Evolutionary conservation across 2,888 invertebrate genomes (phyloP), one percentile per base, ranked within the genome.

Genomic region (Periphyllus acericola): DNA sequence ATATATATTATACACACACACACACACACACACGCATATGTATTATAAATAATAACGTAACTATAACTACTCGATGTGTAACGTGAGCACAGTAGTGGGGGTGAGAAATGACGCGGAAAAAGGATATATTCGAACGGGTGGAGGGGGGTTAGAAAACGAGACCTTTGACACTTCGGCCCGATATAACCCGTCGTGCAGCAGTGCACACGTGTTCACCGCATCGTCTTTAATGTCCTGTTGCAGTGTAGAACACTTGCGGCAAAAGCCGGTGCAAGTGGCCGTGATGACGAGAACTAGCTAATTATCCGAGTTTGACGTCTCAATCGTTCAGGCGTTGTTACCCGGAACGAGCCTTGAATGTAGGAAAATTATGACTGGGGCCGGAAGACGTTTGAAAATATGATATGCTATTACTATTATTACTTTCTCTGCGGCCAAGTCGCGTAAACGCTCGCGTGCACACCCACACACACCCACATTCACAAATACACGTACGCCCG

Each of bases 241-340:
- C n/a, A 19, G 4, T 25, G n/a, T 66, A 66, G n/a, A 66, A 5
- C 9, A 11, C 21, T 68, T 21, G 29, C 29, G 46, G 25, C 17
- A 34, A n/a, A 25, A 40, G n/a, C n/a, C 29, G 52, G 29, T 36
- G 75, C 75, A 1, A 21, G 14, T 8, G 79, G 25, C 79, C 3
- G 25, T 32, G 60, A 21, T 21, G 55, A 79, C 60, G 32, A 55
- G 21, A 79, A 32, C 55, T 55, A 19, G 55, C 21, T 19, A 78
- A 78, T 46, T 78, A 78, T 32, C 60, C 79, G 76, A 17, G 29
- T 76, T 76, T 79, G 79, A 79, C 79, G 55, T 79, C 79, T 79
- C 79, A 60, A 79, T 79, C 55, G 60, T 34, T 32, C 60, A 34
- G 79, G 52, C 55, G 79, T 79, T 60, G 25, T 60, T 14, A 4